Percentiles rank a stretch among this genome's conserved stretches.
Conservation (phyloP, 1,140 invertebrate genomes). For the Sitodiplosis mosellana region DNA sequence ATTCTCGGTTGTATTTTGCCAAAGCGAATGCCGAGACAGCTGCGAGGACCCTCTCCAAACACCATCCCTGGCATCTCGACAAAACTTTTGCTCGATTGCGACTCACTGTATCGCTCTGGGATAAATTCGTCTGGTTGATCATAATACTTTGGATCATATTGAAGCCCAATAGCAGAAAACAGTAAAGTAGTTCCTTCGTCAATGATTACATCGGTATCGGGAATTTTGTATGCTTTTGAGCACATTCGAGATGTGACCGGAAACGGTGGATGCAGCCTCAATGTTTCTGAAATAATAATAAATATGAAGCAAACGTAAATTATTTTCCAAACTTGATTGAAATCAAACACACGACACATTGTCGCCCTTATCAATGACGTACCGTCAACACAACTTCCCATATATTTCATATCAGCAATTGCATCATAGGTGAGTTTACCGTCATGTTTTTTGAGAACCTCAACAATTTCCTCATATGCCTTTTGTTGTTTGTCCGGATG, state of each 20-base stretch:
- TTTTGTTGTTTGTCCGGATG: constrained; percentile 30
- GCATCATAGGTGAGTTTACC: constrained; percentile 32
- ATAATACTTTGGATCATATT: constrained; percentile 34
- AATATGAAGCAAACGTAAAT: not conserved
- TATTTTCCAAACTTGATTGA: not conserved
- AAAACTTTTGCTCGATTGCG: constrained; percentile 4
- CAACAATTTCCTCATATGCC: constrained; percentile 34
- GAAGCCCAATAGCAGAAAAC: constrained; percentile 31
- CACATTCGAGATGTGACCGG: constrained; percentile 25
- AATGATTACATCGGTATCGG: constrained; percentile 23
- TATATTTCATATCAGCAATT: constrained; percentile 31
- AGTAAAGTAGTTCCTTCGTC: constrained; percentile 14
- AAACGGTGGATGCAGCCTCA: constrained; percentile 29
- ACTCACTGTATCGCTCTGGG: constrained; percentile 9
- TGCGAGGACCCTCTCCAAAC: constrained; percentile 43
- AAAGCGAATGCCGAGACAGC: constrained; percentile 21
- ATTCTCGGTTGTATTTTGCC: not conserved
- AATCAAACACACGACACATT: no score
- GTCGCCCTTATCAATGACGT: not conserved
- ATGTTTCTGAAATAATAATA: constrained; percentile 24
- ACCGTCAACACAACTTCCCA: constrained; percentile 25
- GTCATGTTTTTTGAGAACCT: constrained; percentile 22
- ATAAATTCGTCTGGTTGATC: constrained; percentile 17
- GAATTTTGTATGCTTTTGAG: constrained; percentile 25
- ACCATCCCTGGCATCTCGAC: constrained; percentile 28